Evolutionary conservation across 2,888 invertebrate genomes (phyloP), one percentile per base, ranked within the genome.

Genomic region (Iphiclides podalirius): DNA sequence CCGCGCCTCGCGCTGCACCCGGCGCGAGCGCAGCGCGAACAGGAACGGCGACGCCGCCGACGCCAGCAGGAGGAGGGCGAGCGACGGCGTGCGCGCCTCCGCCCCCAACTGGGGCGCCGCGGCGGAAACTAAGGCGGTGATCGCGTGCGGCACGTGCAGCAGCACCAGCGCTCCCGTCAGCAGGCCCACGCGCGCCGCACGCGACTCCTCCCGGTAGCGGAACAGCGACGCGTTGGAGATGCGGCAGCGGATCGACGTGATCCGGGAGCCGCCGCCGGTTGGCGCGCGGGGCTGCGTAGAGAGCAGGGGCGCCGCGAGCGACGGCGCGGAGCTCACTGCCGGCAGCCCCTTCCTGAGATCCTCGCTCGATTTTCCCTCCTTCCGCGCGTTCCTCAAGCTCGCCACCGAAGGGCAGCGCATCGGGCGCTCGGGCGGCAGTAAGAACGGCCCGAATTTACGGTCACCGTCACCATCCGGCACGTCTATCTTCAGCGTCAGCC

Each of bases 171-270:
- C 93, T 67, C 96, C 96, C 35, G 87, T 86, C 54, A 87, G 63
- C 26, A 87, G 70, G 42, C 87, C 87, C 43, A 97, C 95, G 58
- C 96, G 93, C 6, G 96, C 97, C 1, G 97, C 96, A 57, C 96
- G 91, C 59, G 96, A 95, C 82, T 97, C 97, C 72, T 97, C 97
- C 45, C 96, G 90, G 72, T 96, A 95, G 67, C 94, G 91, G 79
- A 96, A 95, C 54, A 95, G 89, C 37, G 95, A 94, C 20, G 95
- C 95, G 71, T 96, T 95, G 54, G 96, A 95, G 55, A 96, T 94
- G 44, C 95, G 91, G 73, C 94, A 93, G 49, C 94, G 91, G 58
- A 96, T 83, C 44, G 93, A 93, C 52, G 93, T 93, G 66, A 95
- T 94, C 70, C 92, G 91, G 53, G 92, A 92, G 49, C 90, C 88